Evolutionary conservation across 2,113 vertebrate species (phyloP).

Genomic region (Saguinus imperator): DNA sequence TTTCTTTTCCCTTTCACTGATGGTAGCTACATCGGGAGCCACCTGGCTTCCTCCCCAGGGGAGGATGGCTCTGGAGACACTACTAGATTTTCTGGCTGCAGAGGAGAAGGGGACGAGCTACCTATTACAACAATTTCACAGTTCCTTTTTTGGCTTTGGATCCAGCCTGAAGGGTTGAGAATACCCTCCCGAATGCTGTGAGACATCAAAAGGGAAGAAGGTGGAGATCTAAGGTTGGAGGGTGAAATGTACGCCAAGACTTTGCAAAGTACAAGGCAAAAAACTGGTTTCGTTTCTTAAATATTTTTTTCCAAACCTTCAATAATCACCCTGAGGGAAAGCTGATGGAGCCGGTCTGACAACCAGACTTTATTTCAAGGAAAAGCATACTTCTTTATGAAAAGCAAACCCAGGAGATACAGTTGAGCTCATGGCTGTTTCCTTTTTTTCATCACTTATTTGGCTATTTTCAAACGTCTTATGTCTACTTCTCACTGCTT

Average conservation of each 20-base stretch:
- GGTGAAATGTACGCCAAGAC: not conserved
- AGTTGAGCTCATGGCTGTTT: not conserved
- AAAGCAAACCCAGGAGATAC: constrained; percentile 21
- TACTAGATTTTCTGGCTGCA: not conserved
- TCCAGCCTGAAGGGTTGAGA: not conserved
- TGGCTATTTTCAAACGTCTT: constrained; percentile 22
- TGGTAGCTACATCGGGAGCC: not conserved
- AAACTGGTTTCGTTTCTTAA: constrained; percentile 40
- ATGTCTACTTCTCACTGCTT: not conserved
- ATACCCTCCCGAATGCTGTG: not conserved
- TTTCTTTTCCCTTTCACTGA: not conserved
- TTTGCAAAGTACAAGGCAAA: not conserved
- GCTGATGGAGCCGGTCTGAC: not conserved
- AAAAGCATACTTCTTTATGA: constrained; percentile 20
- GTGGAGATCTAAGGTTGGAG: not conserved
- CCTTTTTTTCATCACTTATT: not conserved
- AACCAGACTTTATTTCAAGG: constrained; percentile 35
- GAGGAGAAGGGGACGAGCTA: not conserved
- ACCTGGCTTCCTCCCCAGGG: not conserved
- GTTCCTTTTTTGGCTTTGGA: not conserved
- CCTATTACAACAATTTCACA: not conserved
- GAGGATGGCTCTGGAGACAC: constrained; percentile 15
- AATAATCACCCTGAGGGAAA: not conserved
- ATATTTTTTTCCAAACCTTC: not conserved
- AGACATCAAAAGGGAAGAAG: constrained; percentile 2